These are phyloP conservation scores for Misgurnus mizolepis DNA, from an alignment of 2,113 vertebrate species.

Conservation along the genomic window DNA sequence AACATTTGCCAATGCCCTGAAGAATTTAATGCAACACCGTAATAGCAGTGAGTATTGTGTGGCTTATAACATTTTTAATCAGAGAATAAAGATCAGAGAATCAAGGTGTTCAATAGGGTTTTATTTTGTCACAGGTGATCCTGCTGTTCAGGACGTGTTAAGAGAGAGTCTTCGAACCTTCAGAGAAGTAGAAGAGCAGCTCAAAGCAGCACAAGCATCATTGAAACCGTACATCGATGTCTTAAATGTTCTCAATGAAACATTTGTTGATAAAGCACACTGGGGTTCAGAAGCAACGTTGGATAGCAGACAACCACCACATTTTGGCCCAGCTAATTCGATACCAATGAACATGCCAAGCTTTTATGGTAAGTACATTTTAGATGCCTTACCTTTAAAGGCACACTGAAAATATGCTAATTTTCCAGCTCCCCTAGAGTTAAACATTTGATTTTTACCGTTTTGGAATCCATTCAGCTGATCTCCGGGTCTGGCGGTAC, in stretches of 20 bases:
- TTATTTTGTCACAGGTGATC: constrained; percentile 47
- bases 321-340: neutral
- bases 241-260: constrained; percentile 43
- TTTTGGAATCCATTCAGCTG: no score
- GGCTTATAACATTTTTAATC: neutral
- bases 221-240: constrained; percentile 54
- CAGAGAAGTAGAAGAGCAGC: constrained; percentile 52
- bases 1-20: constrained; percentile 4
- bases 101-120: neutral
- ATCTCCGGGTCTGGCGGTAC: no score
- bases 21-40: constrained; percentile 15
- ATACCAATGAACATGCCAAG: neutral
- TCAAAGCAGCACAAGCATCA: constrained; percentile 38
- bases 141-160: constrained; percentile 33
- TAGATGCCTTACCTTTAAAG: neutral
- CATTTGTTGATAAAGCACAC: no score
- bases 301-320: neutral
- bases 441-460: no score
- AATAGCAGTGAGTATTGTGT: constrained; percentile 30
- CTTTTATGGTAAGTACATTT: neutral
- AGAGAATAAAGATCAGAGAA: neutral
- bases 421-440: no score
- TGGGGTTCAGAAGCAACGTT: neutral
- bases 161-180: constrained; percentile 53
- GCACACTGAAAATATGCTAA: neutral